Evolutionary conservation across 2,113 vertebrate species (phyloP).

Genomic region (Gobio gobio): DNA sequence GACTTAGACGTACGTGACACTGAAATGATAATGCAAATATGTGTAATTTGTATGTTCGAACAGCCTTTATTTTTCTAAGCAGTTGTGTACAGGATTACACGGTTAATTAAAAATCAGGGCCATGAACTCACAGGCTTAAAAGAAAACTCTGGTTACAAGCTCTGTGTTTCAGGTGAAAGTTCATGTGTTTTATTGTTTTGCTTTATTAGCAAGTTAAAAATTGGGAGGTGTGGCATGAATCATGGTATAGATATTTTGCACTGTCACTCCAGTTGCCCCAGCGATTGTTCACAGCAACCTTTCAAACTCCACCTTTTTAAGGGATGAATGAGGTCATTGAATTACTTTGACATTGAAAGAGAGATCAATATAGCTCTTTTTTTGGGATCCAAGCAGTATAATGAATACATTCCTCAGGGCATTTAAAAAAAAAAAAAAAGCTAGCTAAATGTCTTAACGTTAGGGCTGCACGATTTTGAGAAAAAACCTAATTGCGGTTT

Average conservation of each 20-base stretch:
- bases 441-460: neutral
- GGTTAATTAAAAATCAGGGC: neutral
- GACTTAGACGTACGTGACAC: constrained; percentile 42
- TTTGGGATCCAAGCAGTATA: neutral
- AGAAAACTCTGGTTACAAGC: too few relatives aligned
- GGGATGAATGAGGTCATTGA: neutral
- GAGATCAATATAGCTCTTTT: neutral
- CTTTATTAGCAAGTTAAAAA: neutral
- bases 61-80: neutral
- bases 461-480: too few relatives aligned
- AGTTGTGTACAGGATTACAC: neutral
- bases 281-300: neutral
- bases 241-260: neutral
- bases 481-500: too few relatives aligned
- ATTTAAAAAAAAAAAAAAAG: too few relatives aligned
- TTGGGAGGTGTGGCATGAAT: neutral
- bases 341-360: too few relatives aligned
- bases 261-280: neutral
- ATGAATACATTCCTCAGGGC: neutral
- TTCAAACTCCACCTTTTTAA: neutral
- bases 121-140: neutral
- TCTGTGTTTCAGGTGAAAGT: constrained; percentile 2
- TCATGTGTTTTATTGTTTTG: neutral
- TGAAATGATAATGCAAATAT: constrained; percentile 21
- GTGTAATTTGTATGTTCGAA: neutral